Evolutionary conservation across 2,888 invertebrate genomes (phyloP).

Genomic region (Ennomos erosarius): DNA sequence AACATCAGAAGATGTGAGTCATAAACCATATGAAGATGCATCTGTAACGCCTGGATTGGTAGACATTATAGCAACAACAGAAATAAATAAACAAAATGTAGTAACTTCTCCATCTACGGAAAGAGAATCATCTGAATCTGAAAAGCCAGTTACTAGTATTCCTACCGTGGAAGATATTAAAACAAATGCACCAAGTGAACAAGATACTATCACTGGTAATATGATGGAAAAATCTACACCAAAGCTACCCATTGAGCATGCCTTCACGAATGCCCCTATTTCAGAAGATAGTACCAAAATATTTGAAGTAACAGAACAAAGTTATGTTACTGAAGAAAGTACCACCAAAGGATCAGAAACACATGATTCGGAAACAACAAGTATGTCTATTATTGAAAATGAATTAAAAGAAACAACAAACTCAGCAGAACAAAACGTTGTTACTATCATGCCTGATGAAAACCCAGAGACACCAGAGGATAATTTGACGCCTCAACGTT

Average conservation of each 20-base stretch:
- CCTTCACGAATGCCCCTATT: not conserved
- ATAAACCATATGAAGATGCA: conserved; percentile 31
- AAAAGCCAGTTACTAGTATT: conserved; percentile 15
- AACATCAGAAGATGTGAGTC: conserved; percentile 31
- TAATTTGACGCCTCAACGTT: conserved; percentile 17
- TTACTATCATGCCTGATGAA: conserved; percentile 8
- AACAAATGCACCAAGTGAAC: conserved; percentile 15
- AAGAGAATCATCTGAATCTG: conserved; percentile 8
- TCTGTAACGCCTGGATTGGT: conserved; percentile 15
- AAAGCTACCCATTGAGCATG: conserved; percentile 3
- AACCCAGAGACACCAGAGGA: not conserved
- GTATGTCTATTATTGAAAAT: conserved; percentile 23
- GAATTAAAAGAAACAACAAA: conserved; percentile 26
- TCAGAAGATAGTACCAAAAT: conserved; percentile 3
- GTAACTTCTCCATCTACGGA: not conserved
- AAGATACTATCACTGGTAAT: conserved; percentile 13
- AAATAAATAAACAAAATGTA: conserved; percentile 12
- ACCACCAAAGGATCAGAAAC: conserved; percentile 3
- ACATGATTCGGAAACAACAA: conserved; percentile 18
- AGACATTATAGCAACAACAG: conserved; percentile 19
- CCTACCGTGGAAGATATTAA: conserved; percentile 20
- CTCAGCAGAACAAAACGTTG: conserved; percentile 4
- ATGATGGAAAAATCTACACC: conserved; percentile 9
- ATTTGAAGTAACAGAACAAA: conserved; percentile 16
- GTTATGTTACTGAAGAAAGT: conserved; percentile 24